These are phyloP conservation scores for Tapera naevia DNA, from an alignment of 2,797 vertebrate genomes.

Conservation along the genomic window DNA sequence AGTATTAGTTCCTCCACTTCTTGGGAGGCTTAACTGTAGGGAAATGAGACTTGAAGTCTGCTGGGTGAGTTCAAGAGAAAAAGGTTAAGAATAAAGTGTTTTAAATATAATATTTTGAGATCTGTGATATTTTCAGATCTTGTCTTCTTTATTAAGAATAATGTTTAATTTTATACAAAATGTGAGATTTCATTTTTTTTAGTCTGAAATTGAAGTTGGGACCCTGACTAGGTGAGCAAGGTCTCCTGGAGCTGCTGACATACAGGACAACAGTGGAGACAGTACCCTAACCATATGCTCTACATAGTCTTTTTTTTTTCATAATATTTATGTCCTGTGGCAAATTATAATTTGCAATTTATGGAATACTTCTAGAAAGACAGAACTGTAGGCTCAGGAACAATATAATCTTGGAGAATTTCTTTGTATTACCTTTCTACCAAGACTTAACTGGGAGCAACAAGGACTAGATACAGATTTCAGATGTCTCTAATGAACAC, in stretches of 20 bases:
- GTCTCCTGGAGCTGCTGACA: neutral
- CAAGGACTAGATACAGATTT: neutral
- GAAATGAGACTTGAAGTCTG: neutral
- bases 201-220: neutral
- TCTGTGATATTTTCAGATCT: neutral
- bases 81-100: neutral
- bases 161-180: neutral
- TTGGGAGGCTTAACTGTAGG: neutral
- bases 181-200: neutral
- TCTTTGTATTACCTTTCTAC: neutral
- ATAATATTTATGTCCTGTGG: neutral
- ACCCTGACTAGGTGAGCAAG: neutral
- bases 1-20: neutral
- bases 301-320: neutral
- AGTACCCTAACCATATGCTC: neutral
- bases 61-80: neutral
- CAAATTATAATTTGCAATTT: neutral
- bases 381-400: neutral
- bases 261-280: neutral
- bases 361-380: neutral
- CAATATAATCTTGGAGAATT: neutral
- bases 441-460: neutral
- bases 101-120: neutral
- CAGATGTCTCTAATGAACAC: neutral
- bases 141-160: neutral